phyloP scores from a whole-genome alignment of 2,888 invertebrate genomes.

The Eupithecia exiguata region DNA sequence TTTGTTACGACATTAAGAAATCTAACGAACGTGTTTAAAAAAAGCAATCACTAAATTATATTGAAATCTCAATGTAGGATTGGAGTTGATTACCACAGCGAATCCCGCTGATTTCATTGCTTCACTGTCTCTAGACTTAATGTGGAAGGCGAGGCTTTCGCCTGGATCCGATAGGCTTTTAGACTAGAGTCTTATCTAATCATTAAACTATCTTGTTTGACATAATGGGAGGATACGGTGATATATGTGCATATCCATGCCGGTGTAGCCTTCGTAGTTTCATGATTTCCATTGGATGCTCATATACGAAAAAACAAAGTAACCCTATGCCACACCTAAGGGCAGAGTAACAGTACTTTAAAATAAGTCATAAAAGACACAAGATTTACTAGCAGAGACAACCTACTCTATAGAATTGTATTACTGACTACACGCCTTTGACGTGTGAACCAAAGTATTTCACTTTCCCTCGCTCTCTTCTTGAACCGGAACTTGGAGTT shows the following conservation, averaged over 20 bases:
- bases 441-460: constrained; percentile 17
- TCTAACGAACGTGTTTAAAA: neutral
- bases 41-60: neutral
- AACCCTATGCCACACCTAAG: neutral
- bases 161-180: neutral
- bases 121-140: neutral
- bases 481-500: constrained; percentile 23
- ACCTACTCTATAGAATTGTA: constrained; percentile 16
- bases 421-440: constrained; percentile 23
- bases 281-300: neutral
- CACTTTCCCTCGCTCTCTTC: constrained; percentile 30
- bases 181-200: neutral
- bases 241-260: neutral
- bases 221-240: neutral
- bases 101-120: neutral
- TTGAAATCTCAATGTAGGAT: neutral
- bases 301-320: neutral
- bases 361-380: neutral
- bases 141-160: neutral
- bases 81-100: neutral
- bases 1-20: neutral
- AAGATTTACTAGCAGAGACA: constrained; percentile 7
- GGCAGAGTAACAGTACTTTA: neutral
- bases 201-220: neutral
- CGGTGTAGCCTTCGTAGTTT: neutral